Evolutionary conservation across 2,888 invertebrate species (phyloP).

Genomic region (Cylloceria caligata): DNA sequence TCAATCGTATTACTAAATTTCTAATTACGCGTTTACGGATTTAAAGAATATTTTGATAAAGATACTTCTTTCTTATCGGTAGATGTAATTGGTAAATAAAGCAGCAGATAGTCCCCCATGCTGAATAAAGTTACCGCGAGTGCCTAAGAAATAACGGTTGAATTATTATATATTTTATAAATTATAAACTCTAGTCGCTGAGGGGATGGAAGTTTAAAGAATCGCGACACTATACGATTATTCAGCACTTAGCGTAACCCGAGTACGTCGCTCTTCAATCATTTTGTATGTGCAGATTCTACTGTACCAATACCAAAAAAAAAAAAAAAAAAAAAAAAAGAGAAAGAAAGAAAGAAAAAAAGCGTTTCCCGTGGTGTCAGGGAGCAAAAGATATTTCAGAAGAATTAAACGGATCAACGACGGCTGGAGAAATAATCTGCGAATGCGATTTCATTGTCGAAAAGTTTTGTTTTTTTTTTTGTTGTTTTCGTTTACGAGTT

Average conservation of each 20-base stretch:
- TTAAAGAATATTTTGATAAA: constrained; percentile 1
- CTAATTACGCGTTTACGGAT: constrained; percentile 1
- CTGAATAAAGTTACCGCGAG: constrained; percentile 21
- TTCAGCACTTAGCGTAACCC: not conserved
- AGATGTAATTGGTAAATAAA: not conserved
- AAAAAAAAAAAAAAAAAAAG: too few species aligned
- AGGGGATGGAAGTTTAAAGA: not conserved
- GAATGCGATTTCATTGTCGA: constrained; percentile 65
- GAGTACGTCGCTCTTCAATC: not conserved
- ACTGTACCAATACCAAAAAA: constrained; percentile 75
- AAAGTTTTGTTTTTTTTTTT: too few species aligned
- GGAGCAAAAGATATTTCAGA: not conserved
- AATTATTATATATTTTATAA: constrained; percentile 1
- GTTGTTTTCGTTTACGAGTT: constrained; percentile 74
- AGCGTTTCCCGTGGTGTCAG: constrained; percentile 64
- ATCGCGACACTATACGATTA: not conserved
- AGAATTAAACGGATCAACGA: not conserved
- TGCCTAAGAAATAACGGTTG: constrained; percentile 33
- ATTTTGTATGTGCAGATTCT: constrained; percentile 9
- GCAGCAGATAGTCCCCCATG: not conserved
- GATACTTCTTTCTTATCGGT: not conserved
- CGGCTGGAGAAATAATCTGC: constrained; percentile 73
- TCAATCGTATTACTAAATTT: not conserved
- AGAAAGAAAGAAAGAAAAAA: too few species aligned
- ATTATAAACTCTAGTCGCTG: constrained; percentile 15